Evolutionary conservation across 37 sponge, comb jelly and placozoan species (phyloP).

Genomic region (Mnemiopsis leidyi): DNA sequence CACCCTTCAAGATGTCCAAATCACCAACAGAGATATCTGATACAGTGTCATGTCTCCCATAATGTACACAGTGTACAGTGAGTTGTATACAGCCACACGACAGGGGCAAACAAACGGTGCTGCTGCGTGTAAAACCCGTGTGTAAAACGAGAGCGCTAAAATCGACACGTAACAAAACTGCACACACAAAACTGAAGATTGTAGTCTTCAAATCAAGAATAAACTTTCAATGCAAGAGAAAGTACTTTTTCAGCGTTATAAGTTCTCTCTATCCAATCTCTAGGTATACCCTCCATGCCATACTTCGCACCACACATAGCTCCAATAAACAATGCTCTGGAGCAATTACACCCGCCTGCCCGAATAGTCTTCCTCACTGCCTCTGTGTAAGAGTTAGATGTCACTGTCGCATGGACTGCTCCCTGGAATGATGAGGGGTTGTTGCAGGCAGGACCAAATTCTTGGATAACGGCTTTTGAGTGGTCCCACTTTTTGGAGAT

Average conservation of each 20-base stretch:
- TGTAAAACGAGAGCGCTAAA: too few species aligned
- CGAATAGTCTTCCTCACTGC: conserved; percentile 66
- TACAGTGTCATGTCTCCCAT: too few species aligned
- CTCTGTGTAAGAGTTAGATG: conserved; percentile 13
- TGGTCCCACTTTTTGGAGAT: not conserved
- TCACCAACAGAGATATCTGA: too few species aligned
- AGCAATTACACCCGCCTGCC: conserved; percentile 74
- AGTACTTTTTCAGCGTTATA: conserved; percentile 31
- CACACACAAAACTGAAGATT: too few species aligned
- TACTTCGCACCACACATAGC: conserved; percentile 58
- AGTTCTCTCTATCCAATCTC: conserved; percentile 69
- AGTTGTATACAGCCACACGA: too few species aligned
- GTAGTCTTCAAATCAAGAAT: not conserved
- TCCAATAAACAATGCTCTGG: conserved; percentile 66
- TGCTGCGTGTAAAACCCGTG: too few species aligned
- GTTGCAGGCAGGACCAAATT: conserved; percentile 1
- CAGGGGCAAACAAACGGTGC: too few species aligned
- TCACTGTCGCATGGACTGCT: conserved; percentile 64
- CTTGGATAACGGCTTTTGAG: not conserved
- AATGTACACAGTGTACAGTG: too few species aligned
- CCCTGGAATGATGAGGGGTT: conserved; percentile 70
- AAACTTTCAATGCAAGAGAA: not conserved
- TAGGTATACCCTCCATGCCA: conserved; percentile 68
- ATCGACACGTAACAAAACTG: too few species aligned
- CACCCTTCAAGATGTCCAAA: too few species aligned